A percentile compares a stretch with the other conserved stretches of the same genome.
phyloP scores from a whole-genome alignment of 2,113 vertebrate species.

The Brachionichthys hirsutus region DNA sequence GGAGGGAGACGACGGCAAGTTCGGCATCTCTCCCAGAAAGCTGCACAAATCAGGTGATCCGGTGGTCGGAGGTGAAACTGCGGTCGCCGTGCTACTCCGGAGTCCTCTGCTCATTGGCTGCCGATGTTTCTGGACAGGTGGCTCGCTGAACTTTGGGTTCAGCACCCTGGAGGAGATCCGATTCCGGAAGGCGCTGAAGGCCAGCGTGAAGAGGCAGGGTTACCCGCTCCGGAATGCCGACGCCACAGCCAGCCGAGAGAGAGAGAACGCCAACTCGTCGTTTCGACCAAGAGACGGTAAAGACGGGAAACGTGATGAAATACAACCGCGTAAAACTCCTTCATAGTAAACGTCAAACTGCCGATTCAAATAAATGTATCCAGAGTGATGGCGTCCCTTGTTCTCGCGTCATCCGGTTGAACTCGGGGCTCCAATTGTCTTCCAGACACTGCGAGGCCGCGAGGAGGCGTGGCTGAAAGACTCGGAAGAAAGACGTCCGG shows the following conservation, averaged over 20 bases:
- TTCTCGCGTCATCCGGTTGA: neutral
- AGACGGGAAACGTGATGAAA: too few relatives aligned
- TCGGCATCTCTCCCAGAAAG: slow-evolving; percentile 78
- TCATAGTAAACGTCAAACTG: too few relatives aligned
- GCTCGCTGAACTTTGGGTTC: slow-evolving; percentile 86
- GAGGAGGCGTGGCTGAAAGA: slow-evolving; percentile 75
- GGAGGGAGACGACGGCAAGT: slow-evolving; percentile 86
- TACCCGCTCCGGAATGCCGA: slow-evolving; percentile 58
- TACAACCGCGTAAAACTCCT: too few relatives aligned
- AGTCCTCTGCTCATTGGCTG: neutral
- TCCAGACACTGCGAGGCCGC: slow-evolving; percentile 74
- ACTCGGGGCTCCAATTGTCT: neutral
- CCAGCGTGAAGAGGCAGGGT: slow-evolving; percentile 83
- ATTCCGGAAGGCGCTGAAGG: slow-evolving; percentile 85
- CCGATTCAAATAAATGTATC: too few relatives aligned
- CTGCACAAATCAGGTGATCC: slow-evolving; percentile 77
- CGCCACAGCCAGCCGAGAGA: slow-evolving; percentile 73
- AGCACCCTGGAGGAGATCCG: slow-evolving; percentile 94
- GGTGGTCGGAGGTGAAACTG: too few relatives aligned
- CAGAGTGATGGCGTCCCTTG: neutral
- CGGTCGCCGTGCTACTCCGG: too few relatives aligned
- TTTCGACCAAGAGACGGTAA: slow-evolving; percentile 80
- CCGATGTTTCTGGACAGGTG: slow-evolving; percentile 71
- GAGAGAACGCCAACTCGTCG: slow-evolving; percentile 81
- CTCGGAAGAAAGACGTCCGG: slow-evolving; percentile 74